A percentile compares a stretch with the other conserved stretches of the same genome.
phyloP scores from a whole-genome alignment of 2,113 vertebrate genomes.

The Pseudorasbora parva region DNA sequence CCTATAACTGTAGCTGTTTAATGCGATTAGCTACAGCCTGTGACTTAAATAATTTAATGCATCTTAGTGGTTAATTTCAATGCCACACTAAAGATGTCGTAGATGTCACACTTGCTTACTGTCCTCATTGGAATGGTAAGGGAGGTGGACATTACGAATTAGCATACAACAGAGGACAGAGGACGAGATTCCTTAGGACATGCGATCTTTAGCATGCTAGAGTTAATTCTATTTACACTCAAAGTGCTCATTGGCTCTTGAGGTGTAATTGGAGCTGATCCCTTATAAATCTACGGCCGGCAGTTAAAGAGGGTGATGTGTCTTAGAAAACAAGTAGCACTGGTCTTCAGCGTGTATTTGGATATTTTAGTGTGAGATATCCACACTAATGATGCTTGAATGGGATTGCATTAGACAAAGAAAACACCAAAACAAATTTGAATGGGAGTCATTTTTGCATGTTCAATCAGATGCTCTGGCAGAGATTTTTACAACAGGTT shows the following conservation, averaged over 20 bases:
- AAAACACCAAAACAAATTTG: neutral
- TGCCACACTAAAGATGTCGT: constrained; percentile 63
- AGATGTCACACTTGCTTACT: constrained; percentile 65
- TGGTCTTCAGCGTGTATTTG: neutral
- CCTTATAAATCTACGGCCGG: constrained; percentile 41
- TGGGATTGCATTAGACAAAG: neutral
- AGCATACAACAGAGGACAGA: constrained; percentile 72
- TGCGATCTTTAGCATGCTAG: constrained; percentile 69
- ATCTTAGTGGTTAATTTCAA: constrained; percentile 70
- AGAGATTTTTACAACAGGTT: neutral
- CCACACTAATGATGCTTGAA: neutral
- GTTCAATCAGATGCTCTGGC: neutral
- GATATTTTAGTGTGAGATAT: neutral
- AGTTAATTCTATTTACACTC: constrained; percentile 78
- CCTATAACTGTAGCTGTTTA: constrained; percentile 61
- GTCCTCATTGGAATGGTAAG: constrained; percentile 59
- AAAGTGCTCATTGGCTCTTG: constrained; percentile 69
- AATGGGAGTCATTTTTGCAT: neutral
- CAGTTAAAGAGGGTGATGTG: constrained; percentile 54
- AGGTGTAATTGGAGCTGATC: constrained; percentile 60
- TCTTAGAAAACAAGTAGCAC: neutral
- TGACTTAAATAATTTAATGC: constrained; percentile 75
- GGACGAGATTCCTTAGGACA: constrained; percentile 76
- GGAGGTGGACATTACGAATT: constrained; percentile 67
- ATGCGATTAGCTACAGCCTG: constrained; percentile 70